Conservation (phyloP, 2,797 vertebrate species). For the Syngnathus rostellatus region DNA sequence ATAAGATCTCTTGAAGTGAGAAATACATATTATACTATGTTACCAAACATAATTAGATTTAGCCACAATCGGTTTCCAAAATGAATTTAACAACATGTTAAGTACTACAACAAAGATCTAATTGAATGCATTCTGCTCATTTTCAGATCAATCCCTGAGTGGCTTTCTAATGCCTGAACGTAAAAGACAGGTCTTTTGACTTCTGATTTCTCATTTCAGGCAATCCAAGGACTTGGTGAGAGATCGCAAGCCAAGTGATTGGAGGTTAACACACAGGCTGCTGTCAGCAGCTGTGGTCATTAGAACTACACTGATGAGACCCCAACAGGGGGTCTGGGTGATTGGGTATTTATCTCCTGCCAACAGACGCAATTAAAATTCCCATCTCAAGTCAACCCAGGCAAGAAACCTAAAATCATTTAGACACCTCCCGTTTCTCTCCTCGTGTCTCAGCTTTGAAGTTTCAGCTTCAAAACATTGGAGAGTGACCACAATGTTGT, state of each 20-base stretch:
- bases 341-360: constrained; percentile 72
- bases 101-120: constrained; percentile 28
- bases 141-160: constrained; percentile 25
- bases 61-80: constrained; percentile 13
- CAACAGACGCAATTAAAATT: constrained; percentile 72
- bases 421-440: constrained; percentile 9
- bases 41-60: constrained; percentile 3
- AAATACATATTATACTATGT: not conserved
- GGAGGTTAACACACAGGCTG: constrained; percentile 45
- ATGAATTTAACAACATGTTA: constrained; percentile 14
- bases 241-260: constrained; percentile 50
- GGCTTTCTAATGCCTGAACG: constrained; percentile 26
- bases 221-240: constrained; percentile 28
- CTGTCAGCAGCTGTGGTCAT: constrained; percentile 61
- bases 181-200: constrained; percentile 17
- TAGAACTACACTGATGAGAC: constrained; percentile 62
- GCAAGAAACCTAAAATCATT: constrained; percentile 49
- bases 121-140: constrained; percentile 27
- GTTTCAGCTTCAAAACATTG: constrained; percentile 40
- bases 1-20: not conserved
- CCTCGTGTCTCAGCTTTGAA: constrained; percentile 3
- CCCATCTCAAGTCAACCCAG: constrained; percentile 48
- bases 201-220: constrained; percentile 5
- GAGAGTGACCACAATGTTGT: constrained; percentile 33
- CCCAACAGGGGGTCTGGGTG: constrained; percentile 53